These are phyloP conservation scores for Cheirogaleus major DNA, from an alignment of 2,797 vertebrate genomes.

Conservation along the genomic window DNA sequence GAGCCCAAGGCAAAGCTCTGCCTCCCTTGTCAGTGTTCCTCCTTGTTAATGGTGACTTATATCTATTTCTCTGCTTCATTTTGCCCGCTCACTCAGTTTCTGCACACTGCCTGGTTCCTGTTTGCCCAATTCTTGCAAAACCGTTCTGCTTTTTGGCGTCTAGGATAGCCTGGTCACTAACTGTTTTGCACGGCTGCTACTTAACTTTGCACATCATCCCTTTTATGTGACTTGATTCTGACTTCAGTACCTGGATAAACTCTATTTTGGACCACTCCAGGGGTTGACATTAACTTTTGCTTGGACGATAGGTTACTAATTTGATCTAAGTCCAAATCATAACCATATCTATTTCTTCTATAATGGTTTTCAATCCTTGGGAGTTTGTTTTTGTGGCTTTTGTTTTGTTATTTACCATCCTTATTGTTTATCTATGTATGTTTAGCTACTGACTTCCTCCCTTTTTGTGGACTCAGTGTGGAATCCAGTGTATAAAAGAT, in stretches of 20 bases:
- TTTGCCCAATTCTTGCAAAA: neutral
- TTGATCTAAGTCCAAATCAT: neutral
- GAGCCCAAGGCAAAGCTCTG: neutral
- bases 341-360: neutral
- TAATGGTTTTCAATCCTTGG: neutral
- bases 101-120: neutral
- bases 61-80: neutral
- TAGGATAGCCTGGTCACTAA: too few relatives aligned
- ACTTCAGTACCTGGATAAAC: neutral
- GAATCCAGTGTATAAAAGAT: neutral
- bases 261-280: neutral
- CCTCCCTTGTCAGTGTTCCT: neutral
- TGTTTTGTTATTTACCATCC: neutral
- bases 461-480: neutral
- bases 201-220: neutral
- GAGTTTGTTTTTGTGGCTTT: neutral
- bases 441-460: neutral
- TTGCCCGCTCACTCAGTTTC: neutral
- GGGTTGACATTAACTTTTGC: neutral
- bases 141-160: neutral
- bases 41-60: neutral
- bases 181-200: neutral
- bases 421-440: neutral
- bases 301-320: neutral
- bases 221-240: neutral